phyloP scores from a whole-genome alignment of 92 coral and sea anemone genomes.

The Heliopora coerulea region DNA sequence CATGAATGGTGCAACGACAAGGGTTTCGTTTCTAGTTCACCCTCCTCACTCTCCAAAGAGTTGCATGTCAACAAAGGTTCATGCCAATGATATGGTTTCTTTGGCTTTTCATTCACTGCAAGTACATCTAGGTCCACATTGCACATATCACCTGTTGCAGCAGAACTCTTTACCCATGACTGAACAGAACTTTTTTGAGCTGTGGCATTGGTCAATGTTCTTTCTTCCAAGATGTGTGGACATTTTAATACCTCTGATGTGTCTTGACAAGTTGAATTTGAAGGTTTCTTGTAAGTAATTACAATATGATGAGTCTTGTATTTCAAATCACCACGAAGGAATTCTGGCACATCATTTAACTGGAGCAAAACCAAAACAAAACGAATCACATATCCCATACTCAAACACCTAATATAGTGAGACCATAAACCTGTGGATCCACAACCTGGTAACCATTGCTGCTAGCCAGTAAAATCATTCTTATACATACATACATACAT shows the following conservation, averaged over 20 bases:
- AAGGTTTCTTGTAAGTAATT: slow-evolving; percentile 54
- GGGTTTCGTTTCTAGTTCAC: neutral
- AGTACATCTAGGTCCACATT: neutral
- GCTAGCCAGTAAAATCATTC: too few species aligned
- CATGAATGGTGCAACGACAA: slow-evolving; percentile 14
- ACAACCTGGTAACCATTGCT: too few species aligned
- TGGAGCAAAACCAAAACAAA: slow-evolving; percentile 17
- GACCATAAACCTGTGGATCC: too few species aligned
- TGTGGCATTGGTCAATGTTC: slow-evolving; percentile 64
- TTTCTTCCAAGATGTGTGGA: slow-evolving; percentile 43
- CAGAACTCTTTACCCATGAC: neutral
- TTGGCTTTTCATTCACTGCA: neutral
- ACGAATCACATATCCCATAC: slow-evolving; percentile 15
- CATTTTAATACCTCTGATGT: slow-evolving; percentile 42
- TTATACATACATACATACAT: too few species aligned
- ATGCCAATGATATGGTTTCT: neutral
- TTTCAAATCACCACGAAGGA: slow-evolving; percentile 88
- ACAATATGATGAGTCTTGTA: slow-evolving; percentile 76
- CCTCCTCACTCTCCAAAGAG: slow-evolving; percentile 5
- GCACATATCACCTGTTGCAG: neutral
- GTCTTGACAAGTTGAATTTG: slow-evolving; percentile 20
- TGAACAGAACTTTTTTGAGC: slow-evolving; percentile 45
- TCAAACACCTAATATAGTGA: too few species aligned
- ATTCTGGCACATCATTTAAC: slow-evolving; percentile 94
- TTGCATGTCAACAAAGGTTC: neutral